phyloP scores from a whole-genome alignment of 2,797 vertebrate genomes.

The Neostethus bicornis region DNA sequence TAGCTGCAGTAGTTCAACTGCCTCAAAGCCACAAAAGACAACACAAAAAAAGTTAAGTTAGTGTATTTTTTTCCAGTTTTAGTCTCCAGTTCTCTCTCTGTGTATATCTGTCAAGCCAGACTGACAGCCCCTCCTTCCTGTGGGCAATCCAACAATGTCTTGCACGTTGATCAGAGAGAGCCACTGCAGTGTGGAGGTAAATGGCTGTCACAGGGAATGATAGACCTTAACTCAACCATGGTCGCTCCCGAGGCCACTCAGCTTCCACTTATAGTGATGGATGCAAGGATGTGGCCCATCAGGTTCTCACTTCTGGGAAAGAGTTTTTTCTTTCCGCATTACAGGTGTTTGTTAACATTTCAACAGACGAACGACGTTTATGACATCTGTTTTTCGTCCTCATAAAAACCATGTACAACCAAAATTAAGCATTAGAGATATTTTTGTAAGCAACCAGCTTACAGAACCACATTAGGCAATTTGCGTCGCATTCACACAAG shows the following conservation, averaged over 20 bases:
- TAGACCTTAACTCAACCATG: conserved; percentile 70
- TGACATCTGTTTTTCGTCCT: conserved; percentile 19
- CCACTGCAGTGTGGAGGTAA: conserved; percentile 68
- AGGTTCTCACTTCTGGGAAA: conserved; percentile 39
- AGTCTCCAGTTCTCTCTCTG: conserved; percentile 18
- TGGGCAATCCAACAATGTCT: conserved; percentile 65
- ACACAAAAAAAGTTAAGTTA: conserved; percentile 48
- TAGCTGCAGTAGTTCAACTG: conserved; percentile 22
- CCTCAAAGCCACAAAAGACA: conserved; percentile 29
- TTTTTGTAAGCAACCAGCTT: too few relatives aligned
- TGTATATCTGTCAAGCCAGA: conserved; percentile 36
- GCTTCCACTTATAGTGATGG: conserved; percentile 67
- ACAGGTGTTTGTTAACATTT: conserved; percentile 30
- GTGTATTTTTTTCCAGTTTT: conserved; percentile 11
- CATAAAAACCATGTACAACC: neutral
- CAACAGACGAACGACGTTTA: conserved; percentile 16
- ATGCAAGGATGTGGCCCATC: conserved; percentile 60
- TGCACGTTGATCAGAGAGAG: conserved; percentile 71
- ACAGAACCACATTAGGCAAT: too few relatives aligned
- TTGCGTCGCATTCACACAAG: too few relatives aligned
- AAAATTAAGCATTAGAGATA: neutral
- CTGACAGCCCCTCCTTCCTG: conserved; percentile 42
- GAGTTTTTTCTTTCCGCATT: conserved; percentile 44
- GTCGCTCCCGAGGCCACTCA: conserved; percentile 66
- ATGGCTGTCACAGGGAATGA: conserved; percentile 72